Conservation (phyloP, 2,113 vertebrate species). For the Climacteris rufus region DNA sequence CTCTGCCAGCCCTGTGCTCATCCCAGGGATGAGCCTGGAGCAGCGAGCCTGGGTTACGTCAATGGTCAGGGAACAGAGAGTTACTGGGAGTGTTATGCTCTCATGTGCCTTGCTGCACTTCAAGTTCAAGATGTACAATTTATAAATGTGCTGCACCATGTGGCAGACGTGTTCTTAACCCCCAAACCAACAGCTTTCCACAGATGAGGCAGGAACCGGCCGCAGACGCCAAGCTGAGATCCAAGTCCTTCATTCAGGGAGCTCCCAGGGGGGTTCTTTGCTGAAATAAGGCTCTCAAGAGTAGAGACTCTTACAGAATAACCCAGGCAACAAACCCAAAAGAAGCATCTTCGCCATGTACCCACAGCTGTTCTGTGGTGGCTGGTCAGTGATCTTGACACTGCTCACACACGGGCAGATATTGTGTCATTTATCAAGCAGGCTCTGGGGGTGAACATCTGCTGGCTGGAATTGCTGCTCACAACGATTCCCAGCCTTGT, state of each 20-base stretch:
- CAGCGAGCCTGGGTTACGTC: neutral
- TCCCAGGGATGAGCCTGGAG: neutral
- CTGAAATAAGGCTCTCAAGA: neutral
- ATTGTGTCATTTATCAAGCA: neutral
- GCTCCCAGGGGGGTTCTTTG: neutral
- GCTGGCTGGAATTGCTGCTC: neutral
- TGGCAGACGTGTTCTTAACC: neutral
- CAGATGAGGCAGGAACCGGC: neutral
- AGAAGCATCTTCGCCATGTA: neutral
- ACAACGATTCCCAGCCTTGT: neutral
- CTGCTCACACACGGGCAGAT: neutral
- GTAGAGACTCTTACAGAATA: neutral
- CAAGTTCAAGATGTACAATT: neutral
- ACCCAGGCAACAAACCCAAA: neutral
- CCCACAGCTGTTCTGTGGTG: neutral
- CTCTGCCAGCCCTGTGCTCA: neutral
- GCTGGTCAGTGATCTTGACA: neutral
- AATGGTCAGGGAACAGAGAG: neutral
- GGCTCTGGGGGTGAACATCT: neutral
- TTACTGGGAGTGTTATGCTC: neutral
- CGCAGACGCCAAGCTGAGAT: neutral
- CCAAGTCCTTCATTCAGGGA: neutral
- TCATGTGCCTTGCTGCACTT: neutral
- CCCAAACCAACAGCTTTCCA: neutral
- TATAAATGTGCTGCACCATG: neutral